Percentiles rank a stretch among this genome's conserved stretches.
These are phyloP conservation scores for Apodemus speciosus DNA, from an alignment of 2,113 vertebrate genomes.

Conservation along the genomic window DNA sequence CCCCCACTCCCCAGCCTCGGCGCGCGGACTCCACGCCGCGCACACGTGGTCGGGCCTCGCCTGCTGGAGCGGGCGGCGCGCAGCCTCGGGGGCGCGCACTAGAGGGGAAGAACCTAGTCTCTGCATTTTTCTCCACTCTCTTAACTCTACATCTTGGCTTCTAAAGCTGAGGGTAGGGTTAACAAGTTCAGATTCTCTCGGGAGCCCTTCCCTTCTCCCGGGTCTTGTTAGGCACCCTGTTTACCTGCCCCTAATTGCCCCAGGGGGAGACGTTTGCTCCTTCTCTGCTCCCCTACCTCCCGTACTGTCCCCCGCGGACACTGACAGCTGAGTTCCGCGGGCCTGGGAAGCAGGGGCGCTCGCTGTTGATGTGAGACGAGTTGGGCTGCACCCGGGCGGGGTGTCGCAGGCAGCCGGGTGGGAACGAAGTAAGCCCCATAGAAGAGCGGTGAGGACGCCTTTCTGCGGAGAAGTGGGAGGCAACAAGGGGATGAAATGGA, in stretches of 20 bases:
- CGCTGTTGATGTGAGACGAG: background rate
- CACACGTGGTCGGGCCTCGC: slow-evolving; percentile 74
- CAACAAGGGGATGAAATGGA: background rate
- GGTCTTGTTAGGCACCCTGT: slow-evolving; percentile 61
- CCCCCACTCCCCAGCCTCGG: background rate
- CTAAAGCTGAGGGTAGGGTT: slow-evolving; percentile 1
- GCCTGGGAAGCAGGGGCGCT: background rate
- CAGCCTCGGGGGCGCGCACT: slow-evolving; percentile 68
- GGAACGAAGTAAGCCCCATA: background rate
- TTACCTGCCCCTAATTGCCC: slow-evolving; percentile 65
- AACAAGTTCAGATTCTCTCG: background rate
- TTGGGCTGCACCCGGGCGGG: background rate
- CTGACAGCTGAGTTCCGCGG: background rate
- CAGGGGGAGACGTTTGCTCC: slow-evolving; percentile 42
- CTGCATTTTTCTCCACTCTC: background rate
- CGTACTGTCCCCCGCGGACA: background rate
- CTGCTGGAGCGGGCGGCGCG: slow-evolving; percentile 59
- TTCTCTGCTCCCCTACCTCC: background rate
- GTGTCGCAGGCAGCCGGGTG: background rate
- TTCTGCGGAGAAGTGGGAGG: background rate
- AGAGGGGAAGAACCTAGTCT: background rate
- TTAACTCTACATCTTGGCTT: background rate
- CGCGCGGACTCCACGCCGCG: slow-evolving; percentile 69
- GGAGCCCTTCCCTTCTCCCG: slow-evolving; percentile 28
- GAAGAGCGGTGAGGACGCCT: background rate